Conservation (phyloP, 2,113 vertebrate genomes). For the Ctenodactylus gundi region DNA sequence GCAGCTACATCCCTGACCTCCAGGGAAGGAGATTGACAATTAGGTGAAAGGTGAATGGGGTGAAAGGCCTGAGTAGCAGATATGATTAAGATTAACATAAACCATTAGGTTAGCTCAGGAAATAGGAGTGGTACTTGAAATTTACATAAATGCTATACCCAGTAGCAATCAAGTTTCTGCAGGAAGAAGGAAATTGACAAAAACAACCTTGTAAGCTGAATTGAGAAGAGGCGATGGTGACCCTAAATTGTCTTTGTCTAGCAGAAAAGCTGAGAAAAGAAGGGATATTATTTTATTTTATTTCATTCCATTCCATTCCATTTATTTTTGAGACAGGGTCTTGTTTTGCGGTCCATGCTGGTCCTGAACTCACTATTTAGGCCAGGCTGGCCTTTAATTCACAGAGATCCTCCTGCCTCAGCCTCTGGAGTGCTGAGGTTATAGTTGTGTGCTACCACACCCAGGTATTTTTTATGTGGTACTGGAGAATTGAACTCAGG, state of each 20-base stretch:
- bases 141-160: conserved; percentile 71
- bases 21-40: conserved; percentile 59
- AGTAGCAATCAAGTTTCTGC: conserved; percentile 59
- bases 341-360: no score
- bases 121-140: conserved; percentile 74
- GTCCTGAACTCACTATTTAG: no score
- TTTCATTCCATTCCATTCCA: no score
- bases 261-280: conserved; percentile 10
- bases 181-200: conserved; percentile 53
- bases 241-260: conserved; percentile 34
- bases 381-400: no score
- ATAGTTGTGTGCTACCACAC: no score
- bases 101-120: conserved; percentile 65
- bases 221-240: not conserved
- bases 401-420: no score
- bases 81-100: conserved; percentile 71
- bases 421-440: no score
- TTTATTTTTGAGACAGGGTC: no score
- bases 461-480: no score
- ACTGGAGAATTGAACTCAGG: no score
- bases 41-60: conserved; percentile 62
- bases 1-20: not conserved
- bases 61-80: conserved; percentile 60
- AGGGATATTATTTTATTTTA: no score
- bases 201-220: conserved; percentile 11